Evolutionary conservation across 2,888 invertebrate species (phyloP).

Genomic region (Oligia strigilis): DNA sequence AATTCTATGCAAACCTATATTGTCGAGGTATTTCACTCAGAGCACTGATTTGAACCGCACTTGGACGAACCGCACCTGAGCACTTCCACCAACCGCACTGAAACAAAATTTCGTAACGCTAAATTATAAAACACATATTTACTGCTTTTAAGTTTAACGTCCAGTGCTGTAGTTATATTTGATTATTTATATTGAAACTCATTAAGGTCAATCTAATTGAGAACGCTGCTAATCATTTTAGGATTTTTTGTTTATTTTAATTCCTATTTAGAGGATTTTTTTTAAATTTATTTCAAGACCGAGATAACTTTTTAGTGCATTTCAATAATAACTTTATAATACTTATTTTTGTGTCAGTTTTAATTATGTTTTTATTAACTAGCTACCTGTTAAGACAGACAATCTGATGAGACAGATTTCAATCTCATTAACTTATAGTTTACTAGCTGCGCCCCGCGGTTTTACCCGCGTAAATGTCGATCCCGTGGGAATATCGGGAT

Average conservation of each 20-base stretch:
- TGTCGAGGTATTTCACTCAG: no score
- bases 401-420: not conserved
- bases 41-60: no score
- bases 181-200: constrained; percentile 1
- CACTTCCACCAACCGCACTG: no score
- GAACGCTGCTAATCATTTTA: constrained; percentile 31
- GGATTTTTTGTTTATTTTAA: not conserved
- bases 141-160: not conserved
- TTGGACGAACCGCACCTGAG: no score
- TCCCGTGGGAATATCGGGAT: no score
- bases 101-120: not conserved
- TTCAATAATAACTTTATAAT: not conserved
- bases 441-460: no score
- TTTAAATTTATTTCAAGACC: not conserved
- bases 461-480: no score
- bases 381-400: not conserved
- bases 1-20: not conserved
- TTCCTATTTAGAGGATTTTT: not conserved
- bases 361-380: not conserved
- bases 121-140: not conserved
- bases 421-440: not conserved
- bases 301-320: not conserved
- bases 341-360: not conserved
- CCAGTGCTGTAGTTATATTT: not conserved
- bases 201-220: constrained; percentile 33